phyloP scores from a whole-genome alignment of 2,113 vertebrate species.

The Nibea coibor region DNA sequence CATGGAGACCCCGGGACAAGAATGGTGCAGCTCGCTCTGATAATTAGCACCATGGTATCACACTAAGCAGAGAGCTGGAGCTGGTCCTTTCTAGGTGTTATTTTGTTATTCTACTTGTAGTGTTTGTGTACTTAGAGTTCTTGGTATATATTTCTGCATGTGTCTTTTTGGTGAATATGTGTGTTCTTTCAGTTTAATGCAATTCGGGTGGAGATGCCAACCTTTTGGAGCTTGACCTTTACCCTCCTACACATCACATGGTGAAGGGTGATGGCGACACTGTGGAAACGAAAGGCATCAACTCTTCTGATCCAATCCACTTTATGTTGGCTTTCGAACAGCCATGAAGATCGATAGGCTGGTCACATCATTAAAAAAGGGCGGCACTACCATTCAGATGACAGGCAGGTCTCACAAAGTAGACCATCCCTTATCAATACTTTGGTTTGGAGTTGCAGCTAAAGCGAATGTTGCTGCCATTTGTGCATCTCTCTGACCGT shows the following conservation, averaged over 20 bases:
- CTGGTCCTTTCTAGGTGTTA: not conserved
- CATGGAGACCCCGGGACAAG: constrained; percentile 64
- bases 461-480: constrained; percentile 29
- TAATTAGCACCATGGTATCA: constrained; percentile 37
- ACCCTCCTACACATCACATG: constrained; percentile 4
- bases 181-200: constrained; percentile 5
- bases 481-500: constrained; percentile 6
- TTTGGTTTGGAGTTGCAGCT: constrained; percentile 36
- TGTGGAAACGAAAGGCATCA: constrained; percentile 63
- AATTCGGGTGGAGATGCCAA: not conserved
- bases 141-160: not conserved
- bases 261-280: constrained; percentile 27
- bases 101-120: constrained; percentile 3
- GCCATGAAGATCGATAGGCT: constrained; percentile 71
- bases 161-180: constrained; percentile 1
- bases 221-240: constrained; percentile 13
- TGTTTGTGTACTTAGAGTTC: not conserved
- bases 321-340: constrained; percentile 32
- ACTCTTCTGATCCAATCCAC: constrained; percentile 9
- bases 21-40: constrained; percentile 27
- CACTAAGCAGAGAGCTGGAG: not conserved
- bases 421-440: constrained; percentile 54
- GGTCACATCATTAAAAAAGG: constrained; percentile 83
- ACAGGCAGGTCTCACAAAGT: constrained; percentile 44
- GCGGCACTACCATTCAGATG: constrained; percentile 46